A percentile compares a stretch with the other conserved stretches of the same genome.
These are phyloP conservation scores for Hoplostethus atlanticus DNA, from an alignment of 2,797 vertebrate species.

Conservation along the genomic window DNA sequence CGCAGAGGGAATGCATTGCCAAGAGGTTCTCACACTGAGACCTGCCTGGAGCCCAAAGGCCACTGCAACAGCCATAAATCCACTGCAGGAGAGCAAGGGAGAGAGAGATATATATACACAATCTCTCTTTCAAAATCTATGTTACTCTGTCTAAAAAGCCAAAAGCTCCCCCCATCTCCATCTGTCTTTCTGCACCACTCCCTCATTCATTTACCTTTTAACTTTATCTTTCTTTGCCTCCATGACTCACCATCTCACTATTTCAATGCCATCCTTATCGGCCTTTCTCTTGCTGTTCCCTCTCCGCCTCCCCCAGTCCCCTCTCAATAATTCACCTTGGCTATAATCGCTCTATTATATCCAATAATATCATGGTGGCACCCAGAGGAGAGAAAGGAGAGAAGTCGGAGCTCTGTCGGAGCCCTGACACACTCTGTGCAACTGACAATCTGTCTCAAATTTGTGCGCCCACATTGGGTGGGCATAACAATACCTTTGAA, in stretches of 20 bases:
- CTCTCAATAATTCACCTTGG: slow-evolving; percentile 69
- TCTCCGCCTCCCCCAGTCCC: slow-evolving; percentile 25
- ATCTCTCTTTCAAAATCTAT: slow-evolving; percentile 26
- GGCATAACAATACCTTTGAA: slow-evolving; percentile 9
- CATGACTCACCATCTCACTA: slow-evolving; percentile 42
- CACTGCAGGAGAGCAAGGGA: slow-evolving; percentile 35
- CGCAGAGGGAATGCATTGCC: slow-evolving; percentile 65
- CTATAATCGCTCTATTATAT: slow-evolving; percentile 68
- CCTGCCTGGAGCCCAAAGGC: slow-evolving; percentile 74
- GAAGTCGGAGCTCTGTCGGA: slow-evolving; percentile 26
- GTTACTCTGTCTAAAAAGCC: slow-evolving; percentile 11
- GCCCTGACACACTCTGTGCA: slow-evolving; percentile 24
- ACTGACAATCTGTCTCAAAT: slow-evolving; percentile 19
- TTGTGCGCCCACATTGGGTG: background rate
- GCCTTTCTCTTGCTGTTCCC: slow-evolving; percentile 11
- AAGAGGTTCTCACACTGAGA: slow-evolving; percentile 72
- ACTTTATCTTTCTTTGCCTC: slow-evolving; percentile 14
- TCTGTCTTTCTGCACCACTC: slow-evolving; percentile 9
- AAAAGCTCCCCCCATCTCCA: background rate
- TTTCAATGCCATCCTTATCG: slow-evolving; percentile 37
- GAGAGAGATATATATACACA: slow-evolving; percentile 32
- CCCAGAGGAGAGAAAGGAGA: slow-evolving; percentile 37
- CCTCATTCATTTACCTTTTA: slow-evolving; percentile 7
- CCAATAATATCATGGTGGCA: slow-evolving; percentile 58
- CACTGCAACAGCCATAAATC: slow-evolving; percentile 64